Base-by-base conservation (phyloP, 2,888 invertebrate genomes). In the Mylabris sibirica region DNA sequence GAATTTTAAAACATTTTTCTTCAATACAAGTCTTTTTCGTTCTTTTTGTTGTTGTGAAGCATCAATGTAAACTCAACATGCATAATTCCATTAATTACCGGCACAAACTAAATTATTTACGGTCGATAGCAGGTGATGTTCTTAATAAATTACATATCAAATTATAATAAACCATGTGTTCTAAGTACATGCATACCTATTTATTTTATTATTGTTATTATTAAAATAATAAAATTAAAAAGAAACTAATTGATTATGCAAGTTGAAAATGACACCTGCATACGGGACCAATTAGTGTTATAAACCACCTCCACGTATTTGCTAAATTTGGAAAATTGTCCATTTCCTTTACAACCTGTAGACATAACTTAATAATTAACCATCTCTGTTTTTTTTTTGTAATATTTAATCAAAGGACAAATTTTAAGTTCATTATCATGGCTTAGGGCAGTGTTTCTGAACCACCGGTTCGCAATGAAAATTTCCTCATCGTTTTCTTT, bases 101-200 rank as follows among this genome's bases (percentile, higher is more conserved):
- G 34, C 67, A 69, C 64, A 44, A 65, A 67, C 69, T 69, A 63
- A 69, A 66, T 72, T 69, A 72, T 72, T 65, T 65, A 64, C 65
- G 62, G 41, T 49, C 60, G 41, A 49, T 26, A 67, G 72, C 72
- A 72, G 72, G 72, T 72, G 72, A 71, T 69, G 64, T 64, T 66
- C 60, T 70, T 72, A 64, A 68, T 68, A 68, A 72, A 70, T 68
- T 70, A 72, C 66, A 61, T 66, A 70, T 68, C 22, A 71, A 70
- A 71, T 72, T 72, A 71, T 72, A 69, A 22, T n/a, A 65, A 70
- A 72, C 69, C 72, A 71, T 65, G 67, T 72, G 66, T 71, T 70
- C 67, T 62, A 66, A 65, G 57, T 62, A 67, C 57, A 64, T 38
- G 66, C 44, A 30, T 30, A 11, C 44, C 44, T 44, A 44, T n/a